Evolutionary conservation across 2,888 invertebrate genomes (phyloP).

Genomic region (Zhengitettix transpicula): DNA sequence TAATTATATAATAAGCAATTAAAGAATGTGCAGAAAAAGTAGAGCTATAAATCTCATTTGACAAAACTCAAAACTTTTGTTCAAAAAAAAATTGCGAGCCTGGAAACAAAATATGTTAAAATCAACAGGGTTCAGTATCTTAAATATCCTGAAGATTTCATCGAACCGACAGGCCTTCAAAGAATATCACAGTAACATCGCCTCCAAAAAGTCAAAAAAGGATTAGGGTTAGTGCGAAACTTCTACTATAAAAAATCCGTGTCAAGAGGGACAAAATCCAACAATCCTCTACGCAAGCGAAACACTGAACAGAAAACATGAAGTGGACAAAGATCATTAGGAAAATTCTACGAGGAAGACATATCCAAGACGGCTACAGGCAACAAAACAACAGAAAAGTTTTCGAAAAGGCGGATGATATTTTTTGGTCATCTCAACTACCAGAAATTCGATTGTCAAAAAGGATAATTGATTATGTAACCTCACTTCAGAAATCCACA

Average conservation of each 20-base stretch:
- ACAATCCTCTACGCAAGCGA: background rate
- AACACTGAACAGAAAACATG: background rate
- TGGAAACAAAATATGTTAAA: background rate
- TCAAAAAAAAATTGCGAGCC: background rate
- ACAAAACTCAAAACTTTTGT: background rate
- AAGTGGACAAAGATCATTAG: background rate
- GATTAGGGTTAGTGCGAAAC: background rate
- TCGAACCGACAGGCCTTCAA: background rate
- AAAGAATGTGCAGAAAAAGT: no score
- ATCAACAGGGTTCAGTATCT: background rate
- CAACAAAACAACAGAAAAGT: constrained; percentile 1
- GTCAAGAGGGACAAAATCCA: background rate
- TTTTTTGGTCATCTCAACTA: background rate
- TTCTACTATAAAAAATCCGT: background rate
- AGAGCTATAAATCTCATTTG: no score
- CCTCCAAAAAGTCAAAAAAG: background rate
- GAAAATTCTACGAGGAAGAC: no score
- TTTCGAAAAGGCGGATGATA: background rate
- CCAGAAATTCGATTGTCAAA: background rate
- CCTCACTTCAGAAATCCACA: background rate
- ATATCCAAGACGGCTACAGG: background rate
- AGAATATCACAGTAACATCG: background rate
- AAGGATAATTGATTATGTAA: background rate
- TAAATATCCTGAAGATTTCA: background rate
- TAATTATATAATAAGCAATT: no score